Base-by-base conservation (phyloP, 2,113 vertebrate species). In the Oryzias woworae region DNA sequence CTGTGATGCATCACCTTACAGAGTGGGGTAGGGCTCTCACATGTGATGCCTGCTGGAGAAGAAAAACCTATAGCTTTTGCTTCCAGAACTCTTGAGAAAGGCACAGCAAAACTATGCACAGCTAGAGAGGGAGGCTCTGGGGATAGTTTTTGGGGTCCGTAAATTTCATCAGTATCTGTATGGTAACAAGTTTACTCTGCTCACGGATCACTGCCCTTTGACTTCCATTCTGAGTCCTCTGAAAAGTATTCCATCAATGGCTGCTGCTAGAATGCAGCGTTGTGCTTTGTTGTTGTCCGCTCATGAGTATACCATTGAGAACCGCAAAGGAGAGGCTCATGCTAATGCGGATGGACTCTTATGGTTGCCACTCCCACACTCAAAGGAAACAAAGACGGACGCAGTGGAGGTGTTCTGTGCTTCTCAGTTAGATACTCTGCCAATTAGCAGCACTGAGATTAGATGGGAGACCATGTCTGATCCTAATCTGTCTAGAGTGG, bases 311-410 rank as follows among this genome's bases (percentile, higher is more conserved):
- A 28, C 26, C 26, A 28, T 28, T 28, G 26, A 28, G 26, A 6
- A 28, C 26, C 5, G 26, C 26, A 28, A 28, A 28, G 26, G 26
- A 28, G 26, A 28, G 5, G 26, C 26, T 28, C 26, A 28, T 28
- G 26, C 5, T 28, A 28, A 28, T 28, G 26, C 26, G 26, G 58
- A 61, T 0, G 46, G 46, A 36, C 46, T 60, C 0, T 50, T 14
- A 2, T 0, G 16, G 6, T 41, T 41, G n/a, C 47, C 58, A 10
- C 31, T 61, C 2, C 28, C 46, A 20, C 14, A 22, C 36, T 26
- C 28, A 1, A 26, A 50, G 1, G 18, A 41, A 5, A 14, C 8
- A 1, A 59, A 14, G 28, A 4, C 12, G 7, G 0, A 7, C 6
- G 16, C 57, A 46, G 43, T 58, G 14, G 10, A 58, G 22, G 43